phyloP scores from a whole-genome alignment of 2,113 vertebrate species.

The Hyla sarda region DNA sequence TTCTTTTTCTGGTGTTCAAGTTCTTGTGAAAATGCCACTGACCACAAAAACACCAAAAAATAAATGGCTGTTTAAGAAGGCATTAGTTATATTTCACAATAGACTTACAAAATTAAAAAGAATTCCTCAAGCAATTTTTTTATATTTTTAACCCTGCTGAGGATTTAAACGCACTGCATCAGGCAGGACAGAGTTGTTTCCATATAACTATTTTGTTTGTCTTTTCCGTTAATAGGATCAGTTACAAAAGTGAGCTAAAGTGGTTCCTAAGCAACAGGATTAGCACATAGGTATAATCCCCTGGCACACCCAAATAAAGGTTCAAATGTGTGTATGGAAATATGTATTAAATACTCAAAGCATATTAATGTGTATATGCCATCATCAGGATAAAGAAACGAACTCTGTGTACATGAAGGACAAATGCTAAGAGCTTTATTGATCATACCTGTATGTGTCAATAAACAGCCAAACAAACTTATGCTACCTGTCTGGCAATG shows the following conservation, averaged over 20 bases:
- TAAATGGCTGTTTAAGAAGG: too few species aligned
- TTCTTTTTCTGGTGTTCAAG: too few species aligned
- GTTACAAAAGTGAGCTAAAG: not conserved
- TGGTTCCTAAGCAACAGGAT: constrained; percentile 31
- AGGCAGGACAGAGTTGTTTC: not conserved
- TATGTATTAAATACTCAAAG: not conserved
- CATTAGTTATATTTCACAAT: not conserved
- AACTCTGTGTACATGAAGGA: too few species aligned
- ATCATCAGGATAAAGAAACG: not conserved
- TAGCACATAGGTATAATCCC: not conserved
- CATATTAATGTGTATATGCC: not conserved
- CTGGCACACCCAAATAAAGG: not conserved
- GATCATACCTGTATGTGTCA: too few species aligned
- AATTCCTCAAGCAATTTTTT: not conserved
- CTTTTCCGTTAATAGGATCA: not conserved
- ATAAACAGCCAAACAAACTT: too few species aligned
- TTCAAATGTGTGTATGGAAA: not conserved
- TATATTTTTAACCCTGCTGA: not conserved
- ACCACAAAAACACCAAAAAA: too few species aligned
- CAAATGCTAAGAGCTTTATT: too few species aligned
- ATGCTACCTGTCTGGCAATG: too few species aligned
- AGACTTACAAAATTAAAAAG: not conserved
- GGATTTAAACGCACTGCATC: not conserved
- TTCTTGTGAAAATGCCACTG: too few species aligned
- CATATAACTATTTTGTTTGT: not conserved